Evolutionary conservation across 1,140 invertebrate genomes (phyloP).

Genomic region (Hyphantria cunea): DNA sequence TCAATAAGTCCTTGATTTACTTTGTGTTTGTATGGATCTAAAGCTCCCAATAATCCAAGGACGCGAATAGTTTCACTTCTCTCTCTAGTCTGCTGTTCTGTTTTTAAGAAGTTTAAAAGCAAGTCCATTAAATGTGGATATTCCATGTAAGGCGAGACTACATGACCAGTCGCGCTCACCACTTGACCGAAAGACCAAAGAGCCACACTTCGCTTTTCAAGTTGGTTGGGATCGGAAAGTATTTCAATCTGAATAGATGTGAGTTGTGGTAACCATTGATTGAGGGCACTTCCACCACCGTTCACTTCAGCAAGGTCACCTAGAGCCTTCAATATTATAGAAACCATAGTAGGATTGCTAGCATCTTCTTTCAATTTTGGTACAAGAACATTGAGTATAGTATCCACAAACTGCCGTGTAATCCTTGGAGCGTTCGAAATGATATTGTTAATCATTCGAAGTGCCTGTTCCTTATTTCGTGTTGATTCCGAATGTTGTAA

Average conservation of each 20-base stretch:
- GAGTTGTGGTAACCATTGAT: conserved; percentile 94
- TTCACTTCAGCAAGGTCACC: conserved; percentile 98
- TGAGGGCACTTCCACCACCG: conserved; percentile 92
- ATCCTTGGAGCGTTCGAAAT: conserved; percentile 96
- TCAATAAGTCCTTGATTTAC: conserved; percentile 96
- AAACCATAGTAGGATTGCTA: conserved; percentile 94
- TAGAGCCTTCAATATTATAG: conserved; percentile 94
- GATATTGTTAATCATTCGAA: conserved; percentile 97
- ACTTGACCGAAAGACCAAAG: conserved; percentile 97
- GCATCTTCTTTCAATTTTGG: conserved; percentile 96
- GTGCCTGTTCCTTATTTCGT: conserved; percentile 97
- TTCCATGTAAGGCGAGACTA: conserved; percentile 96
- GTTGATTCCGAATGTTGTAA: conserved; percentile 97
- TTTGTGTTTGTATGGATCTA: conserved; percentile 99
- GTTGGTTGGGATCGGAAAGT: conserved; percentile 95
- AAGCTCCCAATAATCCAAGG: conserved; percentile 94
- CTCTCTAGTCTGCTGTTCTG: conserved; percentile 93
- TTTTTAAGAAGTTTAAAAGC: conserved; percentile 97
- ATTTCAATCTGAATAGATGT: conserved; percentile 95
- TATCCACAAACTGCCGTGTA: conserved; percentile 97
- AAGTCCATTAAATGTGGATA: conserved; percentile 96
- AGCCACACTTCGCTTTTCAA: conserved; percentile 96
- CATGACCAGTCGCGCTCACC: conserved; percentile 96
- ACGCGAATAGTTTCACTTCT: conserved; percentile 95
- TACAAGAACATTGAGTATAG: conserved; percentile 96